Base-by-base conservation (phyloP, 2,797 vertebrate genomes). In the Momotus momota region DNA sequence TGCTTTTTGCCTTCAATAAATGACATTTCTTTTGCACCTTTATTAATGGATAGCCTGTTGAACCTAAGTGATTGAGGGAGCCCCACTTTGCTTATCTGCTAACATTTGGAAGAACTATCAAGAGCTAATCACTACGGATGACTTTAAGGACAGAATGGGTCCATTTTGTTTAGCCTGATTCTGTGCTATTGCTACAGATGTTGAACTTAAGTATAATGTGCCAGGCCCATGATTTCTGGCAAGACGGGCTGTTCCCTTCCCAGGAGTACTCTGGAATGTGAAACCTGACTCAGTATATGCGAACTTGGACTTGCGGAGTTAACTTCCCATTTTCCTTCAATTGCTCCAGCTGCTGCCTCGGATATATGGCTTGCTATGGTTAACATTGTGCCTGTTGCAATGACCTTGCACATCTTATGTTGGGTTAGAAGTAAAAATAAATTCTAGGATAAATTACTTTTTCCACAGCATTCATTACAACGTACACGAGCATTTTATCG, bases 1-100 rank as follows among this genome's bases (percentile, higher is more conserved):
- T 23, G 62, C 67, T 54, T 10, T 33, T 16, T 18, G 49, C 49
- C 61, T 14, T 4, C 12, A 14, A 15, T 9, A 21, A 33, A 13
- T 13, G 11, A 26, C 4, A 6, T 46, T 9, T 20, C 19, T 10
- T 41, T 7, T 6, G 7, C 8, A 2, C 15, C 41, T 20, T n/a
- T n/a, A 12, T 2, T 18, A 20, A 35, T 35, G 35, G 35, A 6
- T 1, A 14, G 45, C 14, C 33, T 18, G 13, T 9, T 12, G 62
- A 40, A 49, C 40, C n/a, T 11, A 10, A 17, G 22, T 11, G 67
- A 4, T 10, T 3, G 35, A 10, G 46, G 49, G 31, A 29, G 22
- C 33, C 33, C 9, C 15, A 0, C 64, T 64, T n/a, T 12, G 7
- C 20, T 0, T 6, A 2, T 11, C 45, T 20, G 31, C 41, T 26